Percentiles rank a stretch among this genome's conserved stretches.
Conservation (phyloP, 2,113 vertebrate species). For the Lophotis ruficrista region DNA sequence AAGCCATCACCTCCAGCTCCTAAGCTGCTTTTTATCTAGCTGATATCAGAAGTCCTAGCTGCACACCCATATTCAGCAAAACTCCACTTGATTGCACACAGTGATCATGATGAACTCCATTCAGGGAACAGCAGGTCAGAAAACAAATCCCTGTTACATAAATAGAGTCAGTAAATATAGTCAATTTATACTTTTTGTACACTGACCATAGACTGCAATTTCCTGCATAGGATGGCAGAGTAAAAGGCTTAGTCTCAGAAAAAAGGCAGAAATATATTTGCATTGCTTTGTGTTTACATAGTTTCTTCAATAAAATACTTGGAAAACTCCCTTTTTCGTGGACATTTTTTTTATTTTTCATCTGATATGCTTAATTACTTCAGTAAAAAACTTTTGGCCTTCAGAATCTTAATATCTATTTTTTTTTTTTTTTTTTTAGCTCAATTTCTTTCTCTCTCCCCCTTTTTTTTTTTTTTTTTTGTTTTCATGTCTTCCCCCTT, state of each 20-base stretch:
- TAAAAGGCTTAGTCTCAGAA: background rate
- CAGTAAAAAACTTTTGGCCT: background rate
- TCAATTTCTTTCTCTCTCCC: background rate
- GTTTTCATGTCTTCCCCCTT: background rate
- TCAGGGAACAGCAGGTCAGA: slow-evolving; percentile 7
- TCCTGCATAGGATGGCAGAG: background rate
- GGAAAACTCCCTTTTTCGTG: background rate
- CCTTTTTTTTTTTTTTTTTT: background rate
- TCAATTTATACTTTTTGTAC: slow-evolving; percentile 8
- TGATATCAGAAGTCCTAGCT: slow-evolving; percentile 19
- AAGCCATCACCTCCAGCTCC: background rate
- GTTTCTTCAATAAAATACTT: background rate
- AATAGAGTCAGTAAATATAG: slow-evolving; percentile 24
- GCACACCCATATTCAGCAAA: background rate
- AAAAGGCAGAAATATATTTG: background rate
- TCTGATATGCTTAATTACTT: background rate
- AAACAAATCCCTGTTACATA: slow-evolving; percentile 3
- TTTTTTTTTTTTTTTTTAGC: background rate
- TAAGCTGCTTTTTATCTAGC: background rate
- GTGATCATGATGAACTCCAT: slow-evolving; percentile 30
- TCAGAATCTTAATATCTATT: background rate
- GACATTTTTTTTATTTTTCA: background rate
- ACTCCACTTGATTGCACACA: background rate
- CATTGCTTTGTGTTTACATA: background rate
- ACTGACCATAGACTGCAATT: background rate